A percentile compares a stretch with the other conserved stretches of the same genome.
These are phyloP conservation scores for Pachymerium ferrugineum DNA, from an alignment of 2,888 invertebrate species.

Conservation along the genomic window DNA sequence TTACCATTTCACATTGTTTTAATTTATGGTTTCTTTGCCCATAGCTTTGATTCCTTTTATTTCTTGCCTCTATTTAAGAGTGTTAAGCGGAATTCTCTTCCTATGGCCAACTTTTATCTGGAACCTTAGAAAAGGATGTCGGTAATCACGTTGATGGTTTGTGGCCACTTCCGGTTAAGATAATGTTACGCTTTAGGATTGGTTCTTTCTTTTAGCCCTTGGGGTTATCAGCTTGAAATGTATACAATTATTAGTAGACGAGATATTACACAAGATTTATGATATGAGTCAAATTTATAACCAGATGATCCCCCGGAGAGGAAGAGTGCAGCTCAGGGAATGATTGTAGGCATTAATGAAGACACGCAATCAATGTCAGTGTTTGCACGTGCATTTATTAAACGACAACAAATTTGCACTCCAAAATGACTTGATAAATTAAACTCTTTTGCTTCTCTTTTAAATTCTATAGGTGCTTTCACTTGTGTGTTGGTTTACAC, in stretches of 20 bases:
- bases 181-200: no score
- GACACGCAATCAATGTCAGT: constrained; percentile 22
- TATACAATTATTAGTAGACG: constrained; percentile 1
- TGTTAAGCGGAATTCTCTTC: no score
- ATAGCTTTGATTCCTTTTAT: no score
- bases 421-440: background rate
- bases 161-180: constrained; percentile 19
- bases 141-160: constrained; percentile 10
- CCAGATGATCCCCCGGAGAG: constrained; percentile 12
- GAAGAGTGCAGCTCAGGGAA: constrained; percentile 4
- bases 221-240: constrained; percentile 20
- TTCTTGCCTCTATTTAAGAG: no score
- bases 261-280: constrained; percentile 21
- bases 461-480: no score
- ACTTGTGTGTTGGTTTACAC: no score
- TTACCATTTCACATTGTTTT: no score
- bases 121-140: background rate
- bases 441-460: no score
- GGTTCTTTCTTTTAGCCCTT: background rate
- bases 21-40: no score
- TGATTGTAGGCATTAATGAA: constrained; percentile 27
- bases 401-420: constrained; percentile 10
- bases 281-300: constrained; percentile 25
- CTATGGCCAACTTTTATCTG: constrained; percentile 9
- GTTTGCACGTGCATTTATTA: constrained; percentile 14